phyloP scores from a whole-genome alignment of 2,888 invertebrate species.

The Digitonthophagus gazella region DNA sequence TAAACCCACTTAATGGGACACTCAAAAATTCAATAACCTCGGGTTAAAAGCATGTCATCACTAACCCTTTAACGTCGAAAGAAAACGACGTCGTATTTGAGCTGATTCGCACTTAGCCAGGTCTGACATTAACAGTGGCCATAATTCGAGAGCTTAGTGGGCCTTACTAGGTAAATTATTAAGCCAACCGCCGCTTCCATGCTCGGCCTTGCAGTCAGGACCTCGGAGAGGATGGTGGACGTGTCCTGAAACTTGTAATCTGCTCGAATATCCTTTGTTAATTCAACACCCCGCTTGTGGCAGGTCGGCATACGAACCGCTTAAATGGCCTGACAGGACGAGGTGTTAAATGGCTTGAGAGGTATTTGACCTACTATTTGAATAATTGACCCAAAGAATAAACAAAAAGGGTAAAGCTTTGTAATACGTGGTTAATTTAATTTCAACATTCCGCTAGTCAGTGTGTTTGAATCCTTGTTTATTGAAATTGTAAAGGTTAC shows the following conservation, averaged over 20 bases:
- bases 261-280: constrained; percentile 24
- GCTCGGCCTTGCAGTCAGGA: constrained; percentile 11
- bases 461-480: too few relatives aligned
- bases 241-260: constrained; percentile 19
- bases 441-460: too few relatives aligned
- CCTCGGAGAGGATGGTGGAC: constrained; percentile 10
- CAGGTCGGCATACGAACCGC: background rate
- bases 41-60: background rate
- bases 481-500: too few relatives aligned
- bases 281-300: constrained; percentile 22
- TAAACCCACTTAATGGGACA: background rate
- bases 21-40: constrained; percentile 7
- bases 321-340: background rate
- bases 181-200: constrained; percentile 24
- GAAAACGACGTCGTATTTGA: constrained; percentile 17
- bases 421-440: too few relatives aligned
- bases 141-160: constrained; percentile 37
- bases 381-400: background rate
- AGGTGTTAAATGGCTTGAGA: background rate
- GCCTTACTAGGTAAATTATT: constrained; percentile 39
- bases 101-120: constrained; percentile 32
- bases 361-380: background rate
- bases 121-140: constrained; percentile 38
- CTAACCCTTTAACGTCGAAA: background rate
- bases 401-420: too few relatives aligned